Percentiles rank a stretch among this genome's conserved stretches.
Evolutionary conservation across 1,140 invertebrate genomes (phyloP).

Genomic region (Cherax destructor): DNA sequence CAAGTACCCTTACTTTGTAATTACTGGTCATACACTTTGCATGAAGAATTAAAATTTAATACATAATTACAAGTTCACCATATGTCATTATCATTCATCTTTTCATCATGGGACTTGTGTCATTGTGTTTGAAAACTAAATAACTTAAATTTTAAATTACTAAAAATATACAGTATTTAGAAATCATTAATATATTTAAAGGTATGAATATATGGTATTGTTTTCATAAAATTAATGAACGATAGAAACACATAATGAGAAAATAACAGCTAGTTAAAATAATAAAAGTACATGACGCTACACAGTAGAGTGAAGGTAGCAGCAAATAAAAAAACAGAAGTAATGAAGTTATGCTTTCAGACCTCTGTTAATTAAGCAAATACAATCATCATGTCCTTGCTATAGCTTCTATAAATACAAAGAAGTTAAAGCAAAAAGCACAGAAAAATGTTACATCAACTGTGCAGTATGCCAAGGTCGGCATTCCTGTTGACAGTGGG

Average conservation of each 20-base stretch:
- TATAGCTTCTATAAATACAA: neutral
- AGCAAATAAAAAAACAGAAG: neutral
- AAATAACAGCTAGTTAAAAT: neutral
- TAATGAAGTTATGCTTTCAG: neutral
- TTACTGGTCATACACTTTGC: neutral
- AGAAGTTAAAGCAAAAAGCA: constrained; percentile 47
- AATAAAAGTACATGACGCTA: neutral
- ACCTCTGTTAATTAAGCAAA: neutral
- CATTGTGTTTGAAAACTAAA: no score
- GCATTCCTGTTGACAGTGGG: constrained; percentile 61
- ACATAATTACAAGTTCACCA: neutral
- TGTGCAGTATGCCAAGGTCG: constrained; percentile 43
- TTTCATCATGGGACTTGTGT: no score
- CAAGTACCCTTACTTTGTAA: neutral
- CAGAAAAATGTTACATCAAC: constrained; percentile 57
- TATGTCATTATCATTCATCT: no score
- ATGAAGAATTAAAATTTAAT: neutral
- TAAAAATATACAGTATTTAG: no score
- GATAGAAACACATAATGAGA: neutral
- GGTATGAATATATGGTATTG: no score
- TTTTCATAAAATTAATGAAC: no score
- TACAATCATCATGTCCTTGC: neutral
- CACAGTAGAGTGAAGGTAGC: neutral
- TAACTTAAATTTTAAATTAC: no score
- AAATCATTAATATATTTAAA: no score